A percentile compares a stretch with the other conserved stretches of the same genome.
phyloP scores from a whole-genome alignment of 2,113 vertebrate species.

The Miniopterus natalensis region DNA sequence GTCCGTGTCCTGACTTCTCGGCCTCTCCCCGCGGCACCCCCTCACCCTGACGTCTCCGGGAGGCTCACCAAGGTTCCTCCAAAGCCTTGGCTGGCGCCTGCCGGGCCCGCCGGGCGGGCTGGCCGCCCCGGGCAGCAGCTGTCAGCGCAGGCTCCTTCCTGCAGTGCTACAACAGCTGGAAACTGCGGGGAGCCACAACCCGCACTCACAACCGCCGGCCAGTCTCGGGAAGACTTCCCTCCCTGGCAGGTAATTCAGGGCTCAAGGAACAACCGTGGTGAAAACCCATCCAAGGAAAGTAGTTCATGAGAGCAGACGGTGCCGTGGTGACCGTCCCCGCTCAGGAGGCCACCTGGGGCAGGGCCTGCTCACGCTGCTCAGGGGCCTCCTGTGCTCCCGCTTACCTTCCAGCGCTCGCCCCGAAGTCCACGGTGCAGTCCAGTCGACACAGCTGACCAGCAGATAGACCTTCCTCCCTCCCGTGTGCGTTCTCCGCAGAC shows the following conservation, averaged over 20 bases:
- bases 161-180: background rate
- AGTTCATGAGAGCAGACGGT: too few species aligned
- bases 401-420: background rate
- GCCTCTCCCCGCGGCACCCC: background rate
- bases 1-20: rapidly evolving
- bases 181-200: background rate
- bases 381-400: background rate
- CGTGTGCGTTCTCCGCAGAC: background rate
- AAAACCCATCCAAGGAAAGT: background rate
- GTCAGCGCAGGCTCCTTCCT: background rate
- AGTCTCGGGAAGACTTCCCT: background rate
- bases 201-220: background rate
- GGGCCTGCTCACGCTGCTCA: too few species aligned
- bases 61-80: background rate
- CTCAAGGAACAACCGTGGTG: slow-evolving; percentile 40
- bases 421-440: background rate
- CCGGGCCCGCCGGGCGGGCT: too few species aligned
- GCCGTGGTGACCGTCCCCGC: too few species aligned
- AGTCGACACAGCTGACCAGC: too few species aligned
- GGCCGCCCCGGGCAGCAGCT: too few species aligned
- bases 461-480: background rate
- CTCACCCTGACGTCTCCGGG: background rate
- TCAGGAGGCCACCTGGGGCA: too few species aligned
- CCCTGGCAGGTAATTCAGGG: background rate
- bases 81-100: background rate